Evolutionary conservation across 2,797 vertebrate genomes (phyloP), one percentile per base, ranked within the genome.

Genomic region (Ctenochaetus hawaiiensis): DNA sequence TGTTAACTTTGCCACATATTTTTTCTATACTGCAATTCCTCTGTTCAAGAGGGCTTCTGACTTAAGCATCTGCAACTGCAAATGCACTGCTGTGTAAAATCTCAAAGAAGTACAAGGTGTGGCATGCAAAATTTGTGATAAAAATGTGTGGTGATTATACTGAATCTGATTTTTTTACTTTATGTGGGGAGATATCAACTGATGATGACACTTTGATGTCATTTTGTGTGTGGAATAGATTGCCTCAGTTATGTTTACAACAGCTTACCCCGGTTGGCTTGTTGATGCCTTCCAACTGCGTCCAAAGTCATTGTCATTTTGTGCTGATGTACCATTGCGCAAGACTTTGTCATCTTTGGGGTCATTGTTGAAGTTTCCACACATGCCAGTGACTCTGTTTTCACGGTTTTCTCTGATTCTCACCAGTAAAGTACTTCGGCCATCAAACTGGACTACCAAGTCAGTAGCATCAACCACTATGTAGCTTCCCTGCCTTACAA

Each of bases 361-460:
- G 48, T 94, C 18, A 1, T 70, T 74, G 6, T 92, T 95, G 73
- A 92, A 90, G 56, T 94, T 93, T 11, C 94, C 89, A 52, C 90
- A 92, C 87, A 93, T 92, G 1, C 94, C 91, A 0, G 12, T 89
- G 6, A 94, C 72, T 58, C 9, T 45, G 17, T 89, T 87, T 1
- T n/a, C 8, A 26, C 53, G 59, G 3, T 67, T 39, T 18, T 72
- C 76, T 0, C 26, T 65, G 0, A 95, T 57, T 54, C 56, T 77
- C 37, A 95, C 72, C 47, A 92, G 45, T 37, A 94, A 49, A n/a
- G 72, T 92, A 30, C 77, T 91, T 3, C 2, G 65, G 5, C 86
- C 87, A 1, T 86, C 83, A 67, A 88, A 91, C 14, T 74, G 72
- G 10, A 94, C 87, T 0, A 44, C 0, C 14, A 94, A 7, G 18